Conservation (phyloP, 2,888 invertebrate genomes). For the Hypselothyrea guttata region DNA sequence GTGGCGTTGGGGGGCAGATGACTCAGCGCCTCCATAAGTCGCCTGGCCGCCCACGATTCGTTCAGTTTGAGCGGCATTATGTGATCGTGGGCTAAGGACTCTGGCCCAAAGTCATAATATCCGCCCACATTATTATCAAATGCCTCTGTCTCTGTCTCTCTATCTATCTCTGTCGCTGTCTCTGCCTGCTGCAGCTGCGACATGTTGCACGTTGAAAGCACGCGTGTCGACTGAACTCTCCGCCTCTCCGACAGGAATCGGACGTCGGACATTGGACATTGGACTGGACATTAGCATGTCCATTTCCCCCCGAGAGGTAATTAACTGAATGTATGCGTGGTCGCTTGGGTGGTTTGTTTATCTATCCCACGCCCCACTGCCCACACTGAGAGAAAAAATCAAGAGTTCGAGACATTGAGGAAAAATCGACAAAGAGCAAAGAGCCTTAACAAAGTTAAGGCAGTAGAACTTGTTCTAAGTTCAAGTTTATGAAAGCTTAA, state of each 20-base stretch:
- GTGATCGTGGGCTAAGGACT: conserved; percentile 35
- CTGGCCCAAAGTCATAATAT: conserved; percentile 28
- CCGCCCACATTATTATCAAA: too few species aligned
- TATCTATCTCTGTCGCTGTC: too few species aligned
- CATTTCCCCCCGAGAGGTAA: conserved; percentile 55
- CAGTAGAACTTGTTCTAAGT: too few species aligned
- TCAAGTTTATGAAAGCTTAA: too few species aligned
- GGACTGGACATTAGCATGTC: conserved; percentile 57
- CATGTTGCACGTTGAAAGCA: conserved; percentile 35
- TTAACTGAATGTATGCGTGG: conserved; percentile 40
- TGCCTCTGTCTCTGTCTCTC: too few species aligned
- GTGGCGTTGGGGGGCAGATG: conserved; percentile 76
- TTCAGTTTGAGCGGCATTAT: conserved; percentile 83
- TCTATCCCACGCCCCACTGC: conserved; percentile 29
- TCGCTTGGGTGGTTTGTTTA: conserved; percentile 14
- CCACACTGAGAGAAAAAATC: too few species aligned
- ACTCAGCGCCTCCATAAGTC: conserved; percentile 83
- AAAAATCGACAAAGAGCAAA: too few species aligned
- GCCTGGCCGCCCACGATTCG: conserved; percentile 85
- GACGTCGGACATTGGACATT: too few species aligned
- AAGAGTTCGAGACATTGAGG: too few species aligned
- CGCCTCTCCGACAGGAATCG: too few species aligned
- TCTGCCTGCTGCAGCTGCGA: conserved; percentile 35
- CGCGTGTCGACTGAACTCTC: conserved; percentile 59
- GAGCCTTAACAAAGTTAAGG: too few species aligned